Base-by-base conservation (phyloP, 2,888 invertebrate species). In the Eurytoma adleriae region DNA sequence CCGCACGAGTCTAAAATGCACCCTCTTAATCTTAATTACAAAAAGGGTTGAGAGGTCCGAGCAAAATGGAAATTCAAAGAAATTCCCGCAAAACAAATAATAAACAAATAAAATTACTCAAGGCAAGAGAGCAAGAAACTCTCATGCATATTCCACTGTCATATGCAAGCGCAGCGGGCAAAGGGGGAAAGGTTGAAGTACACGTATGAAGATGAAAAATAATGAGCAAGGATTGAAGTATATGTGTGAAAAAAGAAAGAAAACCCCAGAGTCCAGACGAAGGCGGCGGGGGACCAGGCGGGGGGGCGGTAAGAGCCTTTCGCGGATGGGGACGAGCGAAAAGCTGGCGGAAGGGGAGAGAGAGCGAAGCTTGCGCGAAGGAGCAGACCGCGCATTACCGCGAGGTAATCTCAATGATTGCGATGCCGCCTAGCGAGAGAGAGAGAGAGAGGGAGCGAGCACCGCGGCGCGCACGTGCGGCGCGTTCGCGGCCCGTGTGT, bases 321-420 rank as follows among this genome's bases (percentile, higher is more conserved):
- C 57, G n/a, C 20, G 18, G 10, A 40, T 10, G 48, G 40, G 64
- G n/a, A 0, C 30, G 64, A 27, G 24, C 16, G 40, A 48, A 14
- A 24, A 18, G 18, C 40, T 40, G 40, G 74, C n/a, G 54, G 57
- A 40, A 16, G 30, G 57, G 27, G 12, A 50, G 70, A 18, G 18
- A 52, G 56, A 67, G 50, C 18, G 12, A 67, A 24, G 2, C 40
- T 56, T 18, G 16, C 20, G 50, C 68, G 71, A 20, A 69, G 59
- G 79, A 64, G 54, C 4, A 69, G 71, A 57, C 70, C 80, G 75
- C 78, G 82, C 83, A 80, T 81, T 84, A 81, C 81, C 80, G 80
- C 81, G 80, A 69, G 79, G 85, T 85, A 86, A 86, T 86, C 84
- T 84, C 84, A 79, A 86, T 84, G 86, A 86, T 86, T 86, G 86